Evolutionary conservation across 2,797 vertebrate genomes (phyloP).

Genomic region (Pachyuromys duprasi): DNA sequence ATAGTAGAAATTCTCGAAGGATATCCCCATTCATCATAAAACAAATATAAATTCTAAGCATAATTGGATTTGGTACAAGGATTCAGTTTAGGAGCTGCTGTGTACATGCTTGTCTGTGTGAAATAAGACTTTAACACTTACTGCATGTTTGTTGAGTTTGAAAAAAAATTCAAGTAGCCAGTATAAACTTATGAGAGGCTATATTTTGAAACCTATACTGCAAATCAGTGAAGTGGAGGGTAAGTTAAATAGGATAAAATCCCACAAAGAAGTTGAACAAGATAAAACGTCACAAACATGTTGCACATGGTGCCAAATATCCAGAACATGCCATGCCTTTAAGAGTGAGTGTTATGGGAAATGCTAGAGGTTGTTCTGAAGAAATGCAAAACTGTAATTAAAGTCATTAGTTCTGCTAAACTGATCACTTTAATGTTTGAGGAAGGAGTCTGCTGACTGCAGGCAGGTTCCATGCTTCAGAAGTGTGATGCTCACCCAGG

Average conservation of each 20-base stretch:
- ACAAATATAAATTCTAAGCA: constrained; percentile 11
- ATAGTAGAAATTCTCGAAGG: background rate
- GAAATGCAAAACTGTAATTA: background rate
- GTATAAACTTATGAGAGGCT: constrained; percentile 12
- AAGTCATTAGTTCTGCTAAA: constrained; percentile 50
- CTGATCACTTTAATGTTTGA: background rate
- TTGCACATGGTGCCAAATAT: background rate
- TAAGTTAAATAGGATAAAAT: constrained; percentile 50
- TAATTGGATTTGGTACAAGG: background rate
- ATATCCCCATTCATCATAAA: background rate
- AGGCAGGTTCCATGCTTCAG: background rate
- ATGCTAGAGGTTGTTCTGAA: background rate
- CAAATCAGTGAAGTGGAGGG: constrained; percentile 46
- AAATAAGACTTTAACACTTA: background rate
- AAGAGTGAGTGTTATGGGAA: constrained; percentile 2
- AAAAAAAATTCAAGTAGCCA: background rate
- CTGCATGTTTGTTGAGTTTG: background rate
- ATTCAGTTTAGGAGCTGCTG: background rate
- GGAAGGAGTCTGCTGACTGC: background rate
- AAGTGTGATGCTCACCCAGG: background rate
- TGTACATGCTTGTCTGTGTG: background rate
- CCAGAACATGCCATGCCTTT: background rate
- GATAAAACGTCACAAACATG: constrained; percentile 7
- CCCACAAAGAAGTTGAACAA: constrained; percentile 12
- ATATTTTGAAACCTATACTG: background rate